Conservation (phyloP, 2,797 vertebrate genomes). For the Falco novaeseelandiae region DNA sequence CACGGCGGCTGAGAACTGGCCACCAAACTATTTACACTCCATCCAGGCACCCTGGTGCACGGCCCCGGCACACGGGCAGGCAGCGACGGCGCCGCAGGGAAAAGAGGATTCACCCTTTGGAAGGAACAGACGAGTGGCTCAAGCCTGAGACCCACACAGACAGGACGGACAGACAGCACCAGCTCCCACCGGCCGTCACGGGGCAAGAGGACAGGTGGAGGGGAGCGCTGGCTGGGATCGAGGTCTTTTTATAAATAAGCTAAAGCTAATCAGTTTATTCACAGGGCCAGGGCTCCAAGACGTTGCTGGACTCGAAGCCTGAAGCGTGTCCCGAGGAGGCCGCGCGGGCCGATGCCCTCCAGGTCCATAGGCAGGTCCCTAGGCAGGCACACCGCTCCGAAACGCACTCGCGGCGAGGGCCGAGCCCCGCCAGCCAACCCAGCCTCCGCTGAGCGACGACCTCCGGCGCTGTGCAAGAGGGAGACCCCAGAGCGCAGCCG, state of each 20-base stretch:
- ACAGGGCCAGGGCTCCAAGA: not conserved
- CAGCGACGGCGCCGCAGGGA: not conserved
- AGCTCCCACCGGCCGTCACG: rapidly evolving
- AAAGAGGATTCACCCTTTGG: not conserved
- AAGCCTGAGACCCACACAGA: not conserved
- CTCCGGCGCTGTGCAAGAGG: not conserved
- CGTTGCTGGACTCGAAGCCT: not conserved
- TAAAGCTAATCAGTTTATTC: constrained; percentile 44
- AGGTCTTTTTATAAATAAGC: not conserved
- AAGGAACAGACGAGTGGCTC: not conserved
- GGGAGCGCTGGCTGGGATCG: not conserved
- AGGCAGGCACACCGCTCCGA: not conserved
- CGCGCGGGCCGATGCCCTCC: rapidly evolving
- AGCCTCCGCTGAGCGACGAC: rapidly evolving
- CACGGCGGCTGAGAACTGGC: not conserved
- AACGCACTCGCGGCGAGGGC: not conserved
- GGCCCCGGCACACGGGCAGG: not conserved
- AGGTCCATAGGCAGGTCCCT: not conserved
- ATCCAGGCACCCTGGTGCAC: not conserved
- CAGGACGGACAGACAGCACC: not conserved
- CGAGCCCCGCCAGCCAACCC: not conserved
- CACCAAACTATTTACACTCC: not conserved
- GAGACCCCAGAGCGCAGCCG: not conserved
- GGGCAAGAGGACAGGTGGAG: not conserved
- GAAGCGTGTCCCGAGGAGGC: not conserved